Evolutionary conservation across 2,797 vertebrate genomes (phyloP), one percentile per base, ranked within the genome.

Genomic region (Pteronotus mesoamericanus): DNA sequence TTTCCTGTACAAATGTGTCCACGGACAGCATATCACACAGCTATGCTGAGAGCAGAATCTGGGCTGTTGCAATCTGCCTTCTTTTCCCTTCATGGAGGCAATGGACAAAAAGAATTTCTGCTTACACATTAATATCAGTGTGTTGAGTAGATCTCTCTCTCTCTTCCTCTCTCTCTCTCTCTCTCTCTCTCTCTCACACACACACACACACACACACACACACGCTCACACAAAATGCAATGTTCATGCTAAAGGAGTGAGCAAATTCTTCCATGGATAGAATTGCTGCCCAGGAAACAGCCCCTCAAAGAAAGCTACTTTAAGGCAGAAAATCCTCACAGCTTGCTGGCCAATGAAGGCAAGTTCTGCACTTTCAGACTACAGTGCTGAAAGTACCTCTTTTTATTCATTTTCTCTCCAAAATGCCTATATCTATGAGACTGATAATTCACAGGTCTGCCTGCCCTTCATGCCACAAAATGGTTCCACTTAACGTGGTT

Each of bases 391-490:
- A 94, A 94, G 83, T 10, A 69, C 87, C 61, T 79, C 39, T 74
- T 94, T 86, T 72, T 0, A n/a, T 44, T 24, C 44, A 57, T 29
- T 85, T 77, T 87, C 55, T 93, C 64, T 82, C 59, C 53, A 34
- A 95, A 94, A 94, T 15, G 75, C 78, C 86, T 59, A 4, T 87
- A 68, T 57, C 87, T 79, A 34, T 0, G 92, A 89, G 85, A 57
- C 64, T 53, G 89, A 97, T 97, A 92, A 96, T 96, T 86, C 89
- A 89, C 32, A 0, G 68, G 89, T 72, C 84, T 96, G 39, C 86
- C 22, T 32, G 80, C 91, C 79, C 29, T 79, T 69, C 91, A 9
- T 61, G 72, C 75, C 71, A 44, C 90, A 72, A 46, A 89, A 53
- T 9, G 26, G 32, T 92, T 77, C 88, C 18, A 3, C 80, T 75